These are phyloP conservation scores for Epinotia demarniana DNA, from an alignment of 2,888 invertebrate species.

Conservation along the genomic window DNA sequence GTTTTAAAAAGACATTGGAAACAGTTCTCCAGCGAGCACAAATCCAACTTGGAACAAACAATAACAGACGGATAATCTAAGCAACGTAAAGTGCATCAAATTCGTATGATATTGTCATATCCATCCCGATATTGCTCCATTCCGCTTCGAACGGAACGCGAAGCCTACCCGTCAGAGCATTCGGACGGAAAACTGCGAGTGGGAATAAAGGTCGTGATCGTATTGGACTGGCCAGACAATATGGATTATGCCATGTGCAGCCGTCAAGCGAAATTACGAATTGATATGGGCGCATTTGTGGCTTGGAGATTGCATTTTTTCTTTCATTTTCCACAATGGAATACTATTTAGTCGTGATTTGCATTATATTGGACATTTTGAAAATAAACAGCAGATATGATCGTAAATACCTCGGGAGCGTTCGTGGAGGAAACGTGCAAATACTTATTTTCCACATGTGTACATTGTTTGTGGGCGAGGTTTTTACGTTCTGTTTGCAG, in stretches of 20 bases:
- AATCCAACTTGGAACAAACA: constrained; percentile 33
- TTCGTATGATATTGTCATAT: constrained; percentile 43
- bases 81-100: constrained; percentile 31
- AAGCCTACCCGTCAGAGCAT: constrained; percentile 48
- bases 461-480: no score
- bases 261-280: constrained; percentile 36
- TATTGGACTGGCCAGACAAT: constrained; percentile 45
- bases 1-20: constrained; percentile 3
- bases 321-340: neutral
- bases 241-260: constrained; percentile 41
- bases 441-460: no score
- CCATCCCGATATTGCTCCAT: constrained; percentile 41
- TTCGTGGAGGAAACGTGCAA: no score
- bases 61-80: constrained; percentile 24
- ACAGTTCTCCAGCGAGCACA: constrained; percentile 1
- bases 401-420: no score
- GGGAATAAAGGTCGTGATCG: constrained; percentile 43
- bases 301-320: constrained; percentile 11
- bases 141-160: constrained; percentile 43
- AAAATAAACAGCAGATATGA: no score
- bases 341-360: neutral
- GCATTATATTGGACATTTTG: no score
- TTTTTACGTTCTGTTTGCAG: no score
- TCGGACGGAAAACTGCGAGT: constrained; percentile 50
- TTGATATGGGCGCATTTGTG: constrained; percentile 19